Evolutionary conservation across 2,888 invertebrate genomes (phyloP), one percentile per base, ranked within the genome.

Genomic region (Harpalus rufipes): DNA sequence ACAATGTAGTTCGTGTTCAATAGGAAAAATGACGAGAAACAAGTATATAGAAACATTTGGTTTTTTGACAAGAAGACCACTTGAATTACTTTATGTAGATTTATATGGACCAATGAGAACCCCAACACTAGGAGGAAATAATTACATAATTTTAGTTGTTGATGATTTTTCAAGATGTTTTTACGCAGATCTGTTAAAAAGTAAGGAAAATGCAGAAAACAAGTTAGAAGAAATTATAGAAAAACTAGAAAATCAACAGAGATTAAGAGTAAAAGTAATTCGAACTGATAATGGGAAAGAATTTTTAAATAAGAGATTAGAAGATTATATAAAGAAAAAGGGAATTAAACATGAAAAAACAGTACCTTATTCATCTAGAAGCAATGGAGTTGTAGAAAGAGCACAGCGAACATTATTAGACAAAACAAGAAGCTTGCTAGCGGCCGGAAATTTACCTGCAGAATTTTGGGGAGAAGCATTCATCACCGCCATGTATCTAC

Each of bases 371-470:
- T 58, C 58, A 7, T n/a, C 58, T 6, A 58, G 58, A 58, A 58
- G 58, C 58, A 58, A 58, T 16, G 58, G 58, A 58, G 16, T 58
- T 14, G 58, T n/a, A 14, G 12, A 58, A 58, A 10, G 58, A 58
- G 58, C 12, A 58, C n/a, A 58, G 1, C n/a, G 58, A 4, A 58
- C 14, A 14, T 16, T 58, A 14, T 16, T 58, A 58, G 58, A 58
- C 58, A 58, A 58, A 58, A 58, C 58, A 58, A 58, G 58, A 58
- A 58, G 58, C 14, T n/a, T 58, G 14, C 14, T 58, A n/a, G 58
- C 58, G 6, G 58, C 1, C 16, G 58, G 58, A 58, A n/a, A 58
- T 58, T 58, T 58, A 58, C 10, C 58, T 12, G 58, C 10, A 12
- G 5, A 58, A 14, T 58, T 58, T 58, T 58, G 58, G 16, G 58